Base-by-base conservation (phyloP, 2,113 vertebrate species). In the Orycteropus afer region DNA sequence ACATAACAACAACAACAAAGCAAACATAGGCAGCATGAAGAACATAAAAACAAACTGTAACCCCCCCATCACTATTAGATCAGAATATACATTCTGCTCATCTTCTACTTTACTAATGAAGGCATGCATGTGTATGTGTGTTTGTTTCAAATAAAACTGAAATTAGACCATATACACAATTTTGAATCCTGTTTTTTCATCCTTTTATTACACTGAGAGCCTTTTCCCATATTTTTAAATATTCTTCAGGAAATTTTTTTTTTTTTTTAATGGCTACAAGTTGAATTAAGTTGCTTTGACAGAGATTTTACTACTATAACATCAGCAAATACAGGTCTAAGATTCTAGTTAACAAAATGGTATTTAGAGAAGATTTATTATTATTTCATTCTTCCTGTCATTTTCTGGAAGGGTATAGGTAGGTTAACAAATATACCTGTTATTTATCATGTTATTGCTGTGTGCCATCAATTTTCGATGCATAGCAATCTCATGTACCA, bases 121-220 rank as follows among this genome's bases (percentile, higher is more conserved):
- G 45, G 2, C 15, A 73, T 23, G 51, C 34, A 4, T 23, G 14
- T 57, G 4, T n/a, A 51, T 67, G 12, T 13, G 29, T 53, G n/a
- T 53, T 85, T 95, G 63, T 80, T 59, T 95, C n/a, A 82, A 69
- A 94, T 18, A 74, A 88, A 84, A 76, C 0, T 74, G 37, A 47
- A 61, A 71, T 84, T 83, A 92, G 14, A 79, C 32, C 17, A 84
- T n/a, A 80, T 5, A 2, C 29, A 49, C 7, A 86, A 86, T 63
- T 53, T 63, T 57, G 65, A 40, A 53, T 42, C 29, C 20, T 69
- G 7, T 57, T 32, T 74, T 25, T 63, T 22, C 8, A 69, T n/a
- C 6, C 73, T 74, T 42, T 23, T 11, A 67, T 79, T 61, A 63
- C 13, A 79, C 20, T 40, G 1, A 71, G 20, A 90, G 9, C 23